Conservation (phyloP, 2,888 invertebrate genomes). For the Cosmorhoe ocellata region DNA sequence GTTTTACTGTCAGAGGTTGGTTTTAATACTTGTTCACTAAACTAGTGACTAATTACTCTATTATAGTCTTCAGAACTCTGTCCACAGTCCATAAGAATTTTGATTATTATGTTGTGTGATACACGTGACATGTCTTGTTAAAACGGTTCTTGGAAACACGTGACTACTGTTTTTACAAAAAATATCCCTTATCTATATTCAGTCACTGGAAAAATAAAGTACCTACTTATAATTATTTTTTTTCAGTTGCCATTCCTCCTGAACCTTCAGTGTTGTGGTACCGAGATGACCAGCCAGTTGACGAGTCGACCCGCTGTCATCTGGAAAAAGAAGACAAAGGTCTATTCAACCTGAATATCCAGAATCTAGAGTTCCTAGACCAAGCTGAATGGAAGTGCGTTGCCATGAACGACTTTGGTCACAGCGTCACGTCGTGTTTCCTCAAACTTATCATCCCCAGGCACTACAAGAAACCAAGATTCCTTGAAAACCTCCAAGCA, state of each 20-base stretch:
- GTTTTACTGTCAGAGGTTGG: slow-evolving; percentile 90
- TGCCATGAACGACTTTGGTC: slow-evolving; percentile 93
- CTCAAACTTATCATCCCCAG: slow-evolving; percentile 92
- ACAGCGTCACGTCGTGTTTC: slow-evolving; percentile 93
- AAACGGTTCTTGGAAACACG: too few species aligned
- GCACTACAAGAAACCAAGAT: slow-evolving; percentile 94
- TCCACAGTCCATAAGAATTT: too few species aligned
- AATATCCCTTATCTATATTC: too few species aligned
- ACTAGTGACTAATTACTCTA: too few species aligned
- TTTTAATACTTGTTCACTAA: neutral
- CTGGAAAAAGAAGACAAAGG: slow-evolving; percentile 87
- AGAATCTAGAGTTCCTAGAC: slow-evolving; percentile 89
- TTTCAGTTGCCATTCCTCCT: slow-evolving; percentile 88
- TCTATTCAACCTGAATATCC: slow-evolving; percentile 87
- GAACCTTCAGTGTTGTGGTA: slow-evolving; percentile 94
- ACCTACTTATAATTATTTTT: too few species aligned
- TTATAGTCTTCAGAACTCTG: too few species aligned
- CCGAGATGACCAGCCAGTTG: slow-evolving; percentile 91
- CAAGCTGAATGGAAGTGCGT: slow-evolving; percentile 97
- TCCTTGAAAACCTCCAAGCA: slow-evolving; percentile 92
- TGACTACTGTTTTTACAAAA: too few species aligned
- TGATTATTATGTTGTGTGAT: too few species aligned
- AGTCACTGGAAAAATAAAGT: too few species aligned
- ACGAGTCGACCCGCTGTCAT: slow-evolving; percentile 85
- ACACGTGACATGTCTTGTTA: too few species aligned